Evolutionary conservation across 1,140 invertebrate species (phyloP).

Genomic region (Drosophila neocordata): DNA sequence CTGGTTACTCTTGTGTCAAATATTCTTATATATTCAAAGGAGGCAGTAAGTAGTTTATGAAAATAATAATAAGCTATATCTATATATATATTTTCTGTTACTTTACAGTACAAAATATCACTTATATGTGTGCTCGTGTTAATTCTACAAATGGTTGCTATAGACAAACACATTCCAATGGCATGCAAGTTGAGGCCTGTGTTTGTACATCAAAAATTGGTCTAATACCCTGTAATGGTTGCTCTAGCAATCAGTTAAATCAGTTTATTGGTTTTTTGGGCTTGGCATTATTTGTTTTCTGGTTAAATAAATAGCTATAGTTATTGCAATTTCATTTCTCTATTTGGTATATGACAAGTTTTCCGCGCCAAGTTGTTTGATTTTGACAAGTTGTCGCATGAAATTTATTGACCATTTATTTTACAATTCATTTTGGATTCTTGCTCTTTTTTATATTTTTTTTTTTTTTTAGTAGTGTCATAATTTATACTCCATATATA

Average conservation of each 20-base stretch:
- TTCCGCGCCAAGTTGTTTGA: slow-evolving; percentile 54
- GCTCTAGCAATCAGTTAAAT: neutral
- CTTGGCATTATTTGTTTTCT: slow-evolving; percentile 29
- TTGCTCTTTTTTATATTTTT: too few relatives aligned
- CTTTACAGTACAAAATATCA: slow-evolving; percentile 72
- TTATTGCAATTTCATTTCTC: slow-evolving; percentile 24
- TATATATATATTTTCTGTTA: too few relatives aligned
- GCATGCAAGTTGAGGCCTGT: slow-evolving; percentile 74
- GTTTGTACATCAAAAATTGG: slow-evolving; percentile 69
- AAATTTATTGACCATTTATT: slow-evolving; percentile 60
- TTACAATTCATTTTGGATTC: slow-evolving; percentile 21
- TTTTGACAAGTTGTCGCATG: slow-evolving; percentile 55
- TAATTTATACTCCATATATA: slow-evolving; percentile 51
- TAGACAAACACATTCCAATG: slow-evolving; percentile 56
- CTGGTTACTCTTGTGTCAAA: slow-evolving; percentile 66
- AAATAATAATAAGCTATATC: too few relatives aligned
- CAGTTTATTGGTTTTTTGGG: slow-evolving; percentile 35
- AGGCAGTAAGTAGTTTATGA: slow-evolving; percentile 73
- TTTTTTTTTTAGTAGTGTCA: slow-evolving; percentile 36
- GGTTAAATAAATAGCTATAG: slow-evolving; percentile 56
- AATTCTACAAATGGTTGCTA: slow-evolving; percentile 70
- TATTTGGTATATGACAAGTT: slow-evolving; percentile 52
- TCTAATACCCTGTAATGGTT: slow-evolving; percentile 67
- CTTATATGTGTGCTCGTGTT: slow-evolving; percentile 77
- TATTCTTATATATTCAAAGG: slow-evolving; percentile 78